Percentiles rank a stretch among this genome's conserved stretches.
Evolutionary conservation across 2,888 invertebrate species (phyloP).

Genomic region (Eudasyphora cyanicolor): DNA sequence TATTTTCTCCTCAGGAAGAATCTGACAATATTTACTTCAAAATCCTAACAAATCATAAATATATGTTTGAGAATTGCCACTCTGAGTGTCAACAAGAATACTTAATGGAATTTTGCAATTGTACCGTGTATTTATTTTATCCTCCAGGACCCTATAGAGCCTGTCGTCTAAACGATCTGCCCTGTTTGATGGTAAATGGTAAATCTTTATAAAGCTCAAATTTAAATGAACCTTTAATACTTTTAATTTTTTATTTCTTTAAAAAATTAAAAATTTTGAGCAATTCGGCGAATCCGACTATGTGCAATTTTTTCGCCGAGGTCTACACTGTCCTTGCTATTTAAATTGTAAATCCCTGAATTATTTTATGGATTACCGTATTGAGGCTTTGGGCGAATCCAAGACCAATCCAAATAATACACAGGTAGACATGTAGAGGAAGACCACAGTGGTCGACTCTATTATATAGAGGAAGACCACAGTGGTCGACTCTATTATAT

Average conservation of each 20-base stretch:
- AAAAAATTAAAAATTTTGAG: constrained; percentile 64
- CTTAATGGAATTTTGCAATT: constrained; percentile 76
- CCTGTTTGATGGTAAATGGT: constrained; percentile 72
- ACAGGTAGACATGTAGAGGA: constrained; percentile 74
- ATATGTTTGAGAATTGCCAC: constrained; percentile 77
- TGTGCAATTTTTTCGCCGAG: constrained; percentile 65
- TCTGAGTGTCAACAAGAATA: constrained; percentile 78
- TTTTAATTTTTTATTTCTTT: too few species aligned
- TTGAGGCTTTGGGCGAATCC: constrained; percentile 50
- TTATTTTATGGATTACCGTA: constrained; percentile 69
- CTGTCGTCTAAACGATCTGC: constrained; percentile 72
- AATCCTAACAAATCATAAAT: constrained; percentile 74
- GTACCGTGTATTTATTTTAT: constrained; percentile 77
- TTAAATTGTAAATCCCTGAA: constrained; percentile 75
- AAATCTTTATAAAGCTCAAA: too few species aligned
- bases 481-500: too few species aligned
- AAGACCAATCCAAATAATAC: constrained; percentile 62
- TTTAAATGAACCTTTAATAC: too few species aligned
- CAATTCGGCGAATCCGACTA: constrained; percentile 69
- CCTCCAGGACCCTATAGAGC: constrained; percentile 68
- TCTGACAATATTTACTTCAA: constrained; percentile 72
- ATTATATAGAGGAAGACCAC: too few species aligned
- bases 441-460: too few species aligned
- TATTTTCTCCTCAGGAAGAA: constrained; percentile 59
- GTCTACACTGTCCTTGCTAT: constrained; percentile 75